A percentile compares a stretch with the other conserved stretches of the same genome.
phyloP scores from a whole-genome alignment of 2,888 invertebrate genomes.

The Imbricaverruca yamaguchii region DNA sequence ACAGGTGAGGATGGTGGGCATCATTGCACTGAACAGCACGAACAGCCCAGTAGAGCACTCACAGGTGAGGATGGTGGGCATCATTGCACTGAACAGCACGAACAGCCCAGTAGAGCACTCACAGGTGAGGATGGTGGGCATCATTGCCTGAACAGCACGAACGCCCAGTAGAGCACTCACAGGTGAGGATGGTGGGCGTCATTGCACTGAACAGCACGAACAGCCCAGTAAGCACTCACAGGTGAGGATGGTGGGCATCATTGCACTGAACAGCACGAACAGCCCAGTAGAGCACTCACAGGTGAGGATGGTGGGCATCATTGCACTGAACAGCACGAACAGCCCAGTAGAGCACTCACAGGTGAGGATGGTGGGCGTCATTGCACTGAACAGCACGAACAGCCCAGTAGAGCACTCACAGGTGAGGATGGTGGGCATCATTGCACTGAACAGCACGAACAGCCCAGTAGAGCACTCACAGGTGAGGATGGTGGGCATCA shows the following conservation, averaged over 20 bases:
- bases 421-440: slow-evolving; percentile 90
- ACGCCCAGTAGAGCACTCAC: slow-evolving; percentile 56
- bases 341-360: slow-evolving; percentile 62
- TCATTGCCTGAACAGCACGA: slow-evolving; percentile 91
- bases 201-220: slow-evolving; percentile 88
- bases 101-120: slow-evolving; percentile 57
- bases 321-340: slow-evolving; percentile 84
- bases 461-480: slow-evolving; percentile 62
- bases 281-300: slow-evolving; percentile 62
- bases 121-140: slow-evolving; percentile 93
- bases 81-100: slow-evolving; percentile 87
- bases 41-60: slow-evolving; percentile 57
- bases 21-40: slow-evolving; percentile 87
- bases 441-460: slow-evolving; percentile 84
- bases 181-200: slow-evolving; percentile 90
- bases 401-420: slow-evolving; percentile 62
- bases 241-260: slow-evolving; percentile 90
- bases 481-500: slow-evolving; percentile 90
- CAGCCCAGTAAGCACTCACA: slow-evolving; percentile 62
- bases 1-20: slow-evolving; percentile 93
- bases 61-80: slow-evolving; percentile 93
- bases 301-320: slow-evolving; percentile 90
- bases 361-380: slow-evolving; percentile 90
- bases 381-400: slow-evolving; percentile 84
- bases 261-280: slow-evolving; percentile 84